These are phyloP conservation scores for Eueremaeus valkanovi DNA, from an alignment of 2,888 invertebrate species.

Conservation along the genomic window DNA sequence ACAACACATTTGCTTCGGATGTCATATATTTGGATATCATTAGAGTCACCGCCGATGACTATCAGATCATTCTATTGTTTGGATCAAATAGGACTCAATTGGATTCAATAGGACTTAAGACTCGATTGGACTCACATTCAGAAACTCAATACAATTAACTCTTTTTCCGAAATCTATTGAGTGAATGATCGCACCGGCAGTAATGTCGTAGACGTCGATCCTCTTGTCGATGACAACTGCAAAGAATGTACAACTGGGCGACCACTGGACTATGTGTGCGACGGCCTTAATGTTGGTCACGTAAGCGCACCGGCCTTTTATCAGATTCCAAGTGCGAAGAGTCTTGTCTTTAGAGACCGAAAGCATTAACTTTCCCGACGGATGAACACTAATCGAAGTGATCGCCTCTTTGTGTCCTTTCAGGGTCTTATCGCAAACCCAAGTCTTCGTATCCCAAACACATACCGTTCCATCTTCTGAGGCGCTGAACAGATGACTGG, in stretches of 20 bases:
- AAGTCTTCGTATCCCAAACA: conserved; percentile 77
- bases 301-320: conserved; percentile 85
- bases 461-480: conserved; percentile 80
- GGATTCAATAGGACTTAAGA: not conserved
- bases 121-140: conserved; percentile 54
- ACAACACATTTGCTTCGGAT: conserved; percentile 29
- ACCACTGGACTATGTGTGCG: conserved; percentile 60
- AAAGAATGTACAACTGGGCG: conserved; percentile 71
- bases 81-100: conserved; percentile 17
- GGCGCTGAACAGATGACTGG: conserved; percentile 72
- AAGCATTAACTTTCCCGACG: conserved; percentile 79
- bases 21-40: conserved; percentile 42
- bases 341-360: conserved; percentile 79
- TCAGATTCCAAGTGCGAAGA: conserved; percentile 82
- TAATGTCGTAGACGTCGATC: conserved; percentile 75
- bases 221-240: conserved; percentile 66
- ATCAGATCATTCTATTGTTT: conserved; percentile 41
- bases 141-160: conserved; percentile 68
- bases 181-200: conserved; percentile 66
- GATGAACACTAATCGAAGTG: conserved; percentile 73
- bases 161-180: conserved; percentile 65
- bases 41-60: conserved; percentile 43
- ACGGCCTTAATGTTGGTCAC: conserved; percentile 72
- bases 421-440: conserved; percentile 68
- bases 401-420: conserved; percentile 69